These are phyloP conservation scores for Gallinago solitaria DNA, from an alignment of 2,797 vertebrate genomes.

Conservation along the genomic window DNA sequence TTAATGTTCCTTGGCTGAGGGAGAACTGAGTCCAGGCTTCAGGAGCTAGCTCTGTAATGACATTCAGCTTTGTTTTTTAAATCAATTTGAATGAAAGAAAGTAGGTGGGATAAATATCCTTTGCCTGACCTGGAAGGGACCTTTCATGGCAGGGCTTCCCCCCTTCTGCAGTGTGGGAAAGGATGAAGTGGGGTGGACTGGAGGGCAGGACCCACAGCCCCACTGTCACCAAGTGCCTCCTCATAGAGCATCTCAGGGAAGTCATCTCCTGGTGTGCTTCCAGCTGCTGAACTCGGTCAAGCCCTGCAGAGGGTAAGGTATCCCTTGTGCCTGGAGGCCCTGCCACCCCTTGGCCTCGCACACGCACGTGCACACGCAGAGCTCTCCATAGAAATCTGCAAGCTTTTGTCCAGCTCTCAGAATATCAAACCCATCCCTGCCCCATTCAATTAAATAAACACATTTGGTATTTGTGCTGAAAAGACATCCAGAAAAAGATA, in stretches of 20 bases:
- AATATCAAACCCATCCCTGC: neutral
- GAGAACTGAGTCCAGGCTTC: neutral
- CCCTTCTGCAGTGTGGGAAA: neutral
- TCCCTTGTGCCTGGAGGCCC: neutral
- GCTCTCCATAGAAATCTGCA: neutral
- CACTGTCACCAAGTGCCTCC: rapidly evolving
- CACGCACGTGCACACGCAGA: neutral
- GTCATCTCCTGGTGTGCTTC: rapidly evolving
- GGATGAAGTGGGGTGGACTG: neutral
- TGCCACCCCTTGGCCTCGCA: neutral
- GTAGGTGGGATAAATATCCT: neutral
- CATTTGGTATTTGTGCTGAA: neutral
- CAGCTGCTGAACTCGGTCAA: neutral
- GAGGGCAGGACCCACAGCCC: neutral
- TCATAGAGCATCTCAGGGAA: neutral
- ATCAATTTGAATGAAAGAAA: neutral
- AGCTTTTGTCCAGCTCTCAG: neutral
- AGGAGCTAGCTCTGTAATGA: neutral
- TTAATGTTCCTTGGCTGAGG: neutral
- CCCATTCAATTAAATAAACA: neutral
- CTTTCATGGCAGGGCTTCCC: neutral
- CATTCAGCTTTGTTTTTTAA: neutral
- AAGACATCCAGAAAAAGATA: neutral
- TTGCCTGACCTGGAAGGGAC: neutral
- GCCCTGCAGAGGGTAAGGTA: neutral